Conservation (phyloP, 2,113 vertebrate genomes). For the Ageneiosus marmoratus region DNA sequence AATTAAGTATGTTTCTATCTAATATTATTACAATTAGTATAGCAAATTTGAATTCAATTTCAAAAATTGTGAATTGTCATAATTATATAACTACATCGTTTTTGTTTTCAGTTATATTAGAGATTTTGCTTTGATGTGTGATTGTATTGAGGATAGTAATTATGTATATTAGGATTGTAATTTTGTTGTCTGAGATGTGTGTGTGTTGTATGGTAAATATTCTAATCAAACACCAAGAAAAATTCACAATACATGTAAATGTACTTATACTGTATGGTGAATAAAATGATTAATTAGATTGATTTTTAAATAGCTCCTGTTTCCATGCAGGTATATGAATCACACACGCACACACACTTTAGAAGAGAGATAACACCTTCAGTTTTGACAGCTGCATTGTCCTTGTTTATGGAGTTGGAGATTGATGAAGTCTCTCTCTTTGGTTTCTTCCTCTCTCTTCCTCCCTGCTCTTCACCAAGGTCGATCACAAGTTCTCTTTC, state of each 20-base stretch:
- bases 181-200: neutral
- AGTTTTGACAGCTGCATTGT: constrained; percentile 75
- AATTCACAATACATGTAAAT: neutral
- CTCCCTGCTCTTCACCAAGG: constrained; percentile 88
- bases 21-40: neutral
- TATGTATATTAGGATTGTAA: neutral
- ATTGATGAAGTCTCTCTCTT: constrained; percentile 75
- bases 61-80: neutral
- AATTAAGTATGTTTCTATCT: neutral
- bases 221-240: too few relatives aligned
- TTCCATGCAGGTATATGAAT: neutral
- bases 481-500: constrained; percentile 97
- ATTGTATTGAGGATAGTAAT: neutral
- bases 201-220: neutral
- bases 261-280: neutral
- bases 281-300: too few relatives aligned
- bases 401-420: constrained; percentile 68
- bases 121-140: neutral
- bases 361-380: constrained; percentile 67
- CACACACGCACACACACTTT: neutral
- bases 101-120: neutral
- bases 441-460: constrained; percentile 84
- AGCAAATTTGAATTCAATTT: neutral
- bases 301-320: neutral
- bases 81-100: neutral